Conservation (phyloP, 2,888 invertebrate species). For the Netelia fuscicornis region DNA sequence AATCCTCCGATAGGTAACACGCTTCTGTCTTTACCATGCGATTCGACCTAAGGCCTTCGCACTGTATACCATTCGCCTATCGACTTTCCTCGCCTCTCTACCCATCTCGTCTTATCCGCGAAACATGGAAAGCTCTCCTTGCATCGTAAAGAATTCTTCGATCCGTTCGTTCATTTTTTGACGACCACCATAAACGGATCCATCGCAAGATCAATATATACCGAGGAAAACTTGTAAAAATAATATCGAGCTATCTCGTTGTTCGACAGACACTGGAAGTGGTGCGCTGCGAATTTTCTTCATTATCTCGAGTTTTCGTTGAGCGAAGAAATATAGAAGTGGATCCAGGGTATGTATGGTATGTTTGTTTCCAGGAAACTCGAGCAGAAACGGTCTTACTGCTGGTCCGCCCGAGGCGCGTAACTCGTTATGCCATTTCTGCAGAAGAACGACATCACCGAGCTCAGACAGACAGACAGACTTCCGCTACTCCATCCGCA, state of each 20-base stretch:
- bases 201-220: conserved; percentile 23
- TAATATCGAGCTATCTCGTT: neutral
- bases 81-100: conserved; percentile 4
- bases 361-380: conserved; percentile 45
- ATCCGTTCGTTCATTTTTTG: conserved; percentile 18
- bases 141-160: conserved; percentile 12
- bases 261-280: conserved; percentile 3
- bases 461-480: conserved; percentile 59
- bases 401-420: conserved; percentile 56
- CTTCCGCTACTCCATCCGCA: conserved; percentile 25
- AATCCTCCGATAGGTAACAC: conserved; percentile 33
- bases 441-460: conserved; percentile 60
- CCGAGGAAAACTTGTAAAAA: neutral
- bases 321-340: conserved; percentile 7
- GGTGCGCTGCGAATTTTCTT: conserved; percentile 47
- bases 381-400: conserved; percentile 42
- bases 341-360: neutral
- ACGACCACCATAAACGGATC: conserved; percentile 19
- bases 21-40: conserved; percentile 45
- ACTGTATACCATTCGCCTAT: conserved; percentile 3
- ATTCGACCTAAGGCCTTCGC: conserved; percentile 42
- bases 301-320: conserved; percentile 38
- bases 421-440: conserved; percentile 71
- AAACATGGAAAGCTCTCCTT: neutral
- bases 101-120: conserved; percentile 31